Evolutionary conservation across 1,140 invertebrate species (phyloP).

Genomic region (Episyrphus balteatus): DNA sequence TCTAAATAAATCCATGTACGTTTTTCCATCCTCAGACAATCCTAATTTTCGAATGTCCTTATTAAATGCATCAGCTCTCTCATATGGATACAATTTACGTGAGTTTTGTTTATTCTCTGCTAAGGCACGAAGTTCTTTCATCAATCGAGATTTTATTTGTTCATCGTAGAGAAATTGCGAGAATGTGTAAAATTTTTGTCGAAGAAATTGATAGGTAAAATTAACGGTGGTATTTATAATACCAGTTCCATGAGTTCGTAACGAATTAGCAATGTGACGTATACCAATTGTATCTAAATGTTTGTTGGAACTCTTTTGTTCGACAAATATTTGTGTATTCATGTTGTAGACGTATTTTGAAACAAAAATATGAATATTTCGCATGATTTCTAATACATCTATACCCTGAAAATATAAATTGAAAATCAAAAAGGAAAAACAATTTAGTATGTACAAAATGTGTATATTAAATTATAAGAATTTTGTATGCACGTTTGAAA

Average conservation of each 20-base stretch:
- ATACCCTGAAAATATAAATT: conserved; percentile 55
- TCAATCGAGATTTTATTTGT: conserved; percentile 89
- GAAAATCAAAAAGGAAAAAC: no score
- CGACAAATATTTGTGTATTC: conserved; percentile 95
- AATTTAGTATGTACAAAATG: no score
- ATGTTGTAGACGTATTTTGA: conserved; percentile 91
- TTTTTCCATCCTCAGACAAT: conserved; percentile 66
- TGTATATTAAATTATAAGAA: no score
- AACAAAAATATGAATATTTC: conserved; percentile 94
- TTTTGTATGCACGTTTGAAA: no score
- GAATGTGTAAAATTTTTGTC: conserved; percentile 88
- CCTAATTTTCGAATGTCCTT: conserved; percentile 84
- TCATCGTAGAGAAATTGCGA: conserved; percentile 98
- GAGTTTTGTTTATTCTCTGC: conserved; percentile 44
- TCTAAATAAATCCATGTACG: conserved; percentile 89
- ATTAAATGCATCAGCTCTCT: conserved; percentile 91
- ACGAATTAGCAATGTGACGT: conserved; percentile 91
- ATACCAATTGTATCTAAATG: conserved; percentile 95
- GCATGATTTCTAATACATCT: conserved; percentile 96
- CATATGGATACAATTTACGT: conserved; percentile 61
- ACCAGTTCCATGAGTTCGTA: conserved; percentile 93
- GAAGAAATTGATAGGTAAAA: conserved; percentile 92
- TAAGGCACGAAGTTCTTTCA: conserved; percentile 76
- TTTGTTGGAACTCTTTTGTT: conserved; percentile 84
- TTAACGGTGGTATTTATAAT: conserved; percentile 97